phyloP scores from a whole-genome alignment of 2,797 vertebrate genomes.

The Macropus fuliginosus region DNA sequence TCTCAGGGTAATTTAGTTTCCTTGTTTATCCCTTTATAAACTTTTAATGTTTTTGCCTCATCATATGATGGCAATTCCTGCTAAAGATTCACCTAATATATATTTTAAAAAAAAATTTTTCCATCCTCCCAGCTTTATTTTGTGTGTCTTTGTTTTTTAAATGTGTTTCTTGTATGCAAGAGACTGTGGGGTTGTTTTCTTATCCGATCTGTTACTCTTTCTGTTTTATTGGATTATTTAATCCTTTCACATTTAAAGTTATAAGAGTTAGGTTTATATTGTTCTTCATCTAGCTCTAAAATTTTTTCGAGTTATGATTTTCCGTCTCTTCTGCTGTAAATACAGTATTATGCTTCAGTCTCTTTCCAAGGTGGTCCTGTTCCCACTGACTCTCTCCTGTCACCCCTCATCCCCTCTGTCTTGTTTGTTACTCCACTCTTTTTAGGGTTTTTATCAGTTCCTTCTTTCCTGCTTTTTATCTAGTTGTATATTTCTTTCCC shows the following conservation, averaged over 20 bases:
- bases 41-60: background rate
- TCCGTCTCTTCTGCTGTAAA: background rate
- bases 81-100: background rate
- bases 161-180: background rate
- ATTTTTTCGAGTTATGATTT: background rate
- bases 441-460: background rate
- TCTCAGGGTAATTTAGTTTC: background rate
- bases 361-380: background rate
- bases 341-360: background rate
- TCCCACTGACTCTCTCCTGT: background rate
- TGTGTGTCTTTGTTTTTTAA: too few species aligned
- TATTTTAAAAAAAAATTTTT: background rate
- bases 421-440: background rate
- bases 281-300: background rate
- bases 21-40: background rate
- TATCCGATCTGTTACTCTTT: background rate
- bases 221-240: background rate
- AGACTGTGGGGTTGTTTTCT: background rate
- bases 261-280: background rate
- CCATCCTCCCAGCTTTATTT: background rate
- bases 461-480: background rate
- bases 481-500: background rate
- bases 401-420: background rate
- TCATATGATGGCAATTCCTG: background rate
- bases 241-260: background rate